Percentiles rank a stretch among this genome's conserved stretches.
Conservation (phyloP, 2,888 invertebrate species). For the Drosophila putrida region DNA sequence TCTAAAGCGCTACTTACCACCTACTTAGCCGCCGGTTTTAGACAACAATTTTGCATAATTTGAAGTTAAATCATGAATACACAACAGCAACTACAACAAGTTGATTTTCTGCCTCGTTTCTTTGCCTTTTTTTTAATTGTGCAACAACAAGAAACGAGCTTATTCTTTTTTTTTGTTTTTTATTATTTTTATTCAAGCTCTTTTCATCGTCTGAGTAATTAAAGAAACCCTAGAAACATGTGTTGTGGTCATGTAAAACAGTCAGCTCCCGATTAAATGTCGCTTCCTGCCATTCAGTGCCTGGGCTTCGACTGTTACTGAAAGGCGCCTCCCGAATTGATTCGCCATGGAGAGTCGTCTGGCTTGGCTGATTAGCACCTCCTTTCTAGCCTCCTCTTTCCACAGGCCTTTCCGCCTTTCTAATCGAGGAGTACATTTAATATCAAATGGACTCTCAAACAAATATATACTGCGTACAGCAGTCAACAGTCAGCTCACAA, state of each 20-base stretch:
- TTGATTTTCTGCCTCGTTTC: constrained; percentile 62
- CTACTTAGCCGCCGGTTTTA: constrained; percentile 79
- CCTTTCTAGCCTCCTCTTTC: not conserved
- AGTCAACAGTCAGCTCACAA: not conserved
- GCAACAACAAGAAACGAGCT: constrained; percentile 32
- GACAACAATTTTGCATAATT: constrained; percentile 81
- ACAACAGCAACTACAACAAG: constrained; percentile 23
- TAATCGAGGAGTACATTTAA: not conserved
- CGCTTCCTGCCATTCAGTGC: constrained; percentile 12
- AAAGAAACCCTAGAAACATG: constrained; percentile 48
- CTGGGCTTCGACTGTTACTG: not conserved
- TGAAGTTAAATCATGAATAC: constrained; percentile 72
- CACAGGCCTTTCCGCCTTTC: constrained; percentile 4
- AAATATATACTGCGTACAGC: not conserved
- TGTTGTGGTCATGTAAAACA: constrained; percentile 69
- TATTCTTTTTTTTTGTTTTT: constrained; percentile 20
- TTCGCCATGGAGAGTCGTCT: constrained; percentile 1
- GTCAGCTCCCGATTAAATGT: constrained; percentile 4
- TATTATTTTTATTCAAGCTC: constrained; percentile 11
- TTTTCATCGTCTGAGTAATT: constrained; percentile 33
- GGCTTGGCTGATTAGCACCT: constrained; percentile 18
- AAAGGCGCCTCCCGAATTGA: constrained; percentile 3
- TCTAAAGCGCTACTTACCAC: constrained; percentile 82
- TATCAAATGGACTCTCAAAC: not conserved
- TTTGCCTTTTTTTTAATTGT: constrained; percentile 44